phyloP scores from a whole-genome alignment of 2,113 vertebrate species.

The Tichodroma muraria region DNA sequence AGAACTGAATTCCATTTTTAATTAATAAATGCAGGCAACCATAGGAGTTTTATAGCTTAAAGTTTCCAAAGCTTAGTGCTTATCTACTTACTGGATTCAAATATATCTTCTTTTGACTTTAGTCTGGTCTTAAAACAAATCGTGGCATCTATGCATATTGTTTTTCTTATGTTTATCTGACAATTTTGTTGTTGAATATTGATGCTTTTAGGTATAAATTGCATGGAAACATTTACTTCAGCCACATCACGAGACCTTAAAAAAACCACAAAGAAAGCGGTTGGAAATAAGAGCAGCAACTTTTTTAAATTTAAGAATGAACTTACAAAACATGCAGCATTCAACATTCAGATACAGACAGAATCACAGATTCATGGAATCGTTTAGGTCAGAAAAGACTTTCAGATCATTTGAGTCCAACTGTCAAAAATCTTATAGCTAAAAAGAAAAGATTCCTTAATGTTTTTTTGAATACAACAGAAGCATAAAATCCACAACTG shows the following conservation, averaged over 20 bases:
- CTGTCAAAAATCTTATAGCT: neutral
- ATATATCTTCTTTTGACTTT: conserved; percentile 75
- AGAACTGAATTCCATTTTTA: neutral
- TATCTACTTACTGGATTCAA: conserved; percentile 71
- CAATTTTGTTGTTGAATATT: conserved; percentile 89
- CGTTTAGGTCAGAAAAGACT: neutral
- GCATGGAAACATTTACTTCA: conserved; percentile 82
- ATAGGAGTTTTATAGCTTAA: neutral
- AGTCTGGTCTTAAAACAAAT: conserved; percentile 83
- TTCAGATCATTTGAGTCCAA: neutral
- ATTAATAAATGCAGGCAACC: neutral
- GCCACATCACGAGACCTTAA: conserved; percentile 93
- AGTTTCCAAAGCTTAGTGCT: neutral
- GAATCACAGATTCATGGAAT: neutral
- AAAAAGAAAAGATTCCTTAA: neutral
- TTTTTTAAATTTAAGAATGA: neutral
- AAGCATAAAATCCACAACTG: neutral
- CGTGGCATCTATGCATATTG: conserved; percentile 77
- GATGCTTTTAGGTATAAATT: conserved; percentile 83
- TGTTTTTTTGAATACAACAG: neutral
- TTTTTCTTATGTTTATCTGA: conserved; percentile 67
- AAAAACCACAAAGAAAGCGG: neutral
- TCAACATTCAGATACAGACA: neutral
- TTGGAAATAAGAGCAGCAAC: neutral
- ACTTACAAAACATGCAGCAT: neutral